Base-by-base conservation (phyloP, 2,113 vertebrate species). In the Pungitius pungitius region DNA sequence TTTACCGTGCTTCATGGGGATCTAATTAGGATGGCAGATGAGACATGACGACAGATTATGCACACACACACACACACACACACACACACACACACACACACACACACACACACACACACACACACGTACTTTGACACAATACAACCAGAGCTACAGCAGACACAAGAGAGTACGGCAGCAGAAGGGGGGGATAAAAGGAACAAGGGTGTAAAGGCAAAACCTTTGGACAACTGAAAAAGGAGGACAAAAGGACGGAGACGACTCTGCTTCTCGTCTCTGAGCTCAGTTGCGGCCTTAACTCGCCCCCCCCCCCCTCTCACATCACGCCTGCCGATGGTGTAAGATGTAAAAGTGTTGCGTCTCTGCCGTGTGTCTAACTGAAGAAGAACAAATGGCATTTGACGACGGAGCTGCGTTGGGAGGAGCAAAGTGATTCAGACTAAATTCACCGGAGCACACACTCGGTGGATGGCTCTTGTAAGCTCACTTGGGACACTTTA, bases 11-110 rank as follows among this genome's bases (percentile, higher is more conserved):
- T 77, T 86, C 33, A 33, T 55, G 75, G 85, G 83, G 65, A 71
- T 56, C 64, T 88, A 89, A 91, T 90, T 78, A 91, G 84, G 78
- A 89, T 87, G 91, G 90, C 82, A 75, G 80, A 92, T 90, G 87
- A 88, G 78, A 83, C 63, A 73, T 79, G 87, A 78, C 47, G 67
- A 47, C 61, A 62, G 62, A 47, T 77, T 14, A 49, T 76, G 47
- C 33, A 22, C 58, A 60, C 12, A n/a, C 68, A 39, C 37, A 73
- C 52, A 68, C 62, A 66, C 51, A 62, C 11, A 56, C 45, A 65
- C 52, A 66, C 24, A 14, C 52, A 27, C 51, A 26, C 51, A 24
- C 51, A 26, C 24, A 54, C 33, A 22, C 58, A 60, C 12, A n/a
- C 68, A 39, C 37, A 73, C 52, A 68, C 62, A 66, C 51, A 26